Evolutionary conservation across 2,888 invertebrate species (phyloP), one percentile per base, ranked within the genome.

Genomic region (Drosophila affinis): DNA sequence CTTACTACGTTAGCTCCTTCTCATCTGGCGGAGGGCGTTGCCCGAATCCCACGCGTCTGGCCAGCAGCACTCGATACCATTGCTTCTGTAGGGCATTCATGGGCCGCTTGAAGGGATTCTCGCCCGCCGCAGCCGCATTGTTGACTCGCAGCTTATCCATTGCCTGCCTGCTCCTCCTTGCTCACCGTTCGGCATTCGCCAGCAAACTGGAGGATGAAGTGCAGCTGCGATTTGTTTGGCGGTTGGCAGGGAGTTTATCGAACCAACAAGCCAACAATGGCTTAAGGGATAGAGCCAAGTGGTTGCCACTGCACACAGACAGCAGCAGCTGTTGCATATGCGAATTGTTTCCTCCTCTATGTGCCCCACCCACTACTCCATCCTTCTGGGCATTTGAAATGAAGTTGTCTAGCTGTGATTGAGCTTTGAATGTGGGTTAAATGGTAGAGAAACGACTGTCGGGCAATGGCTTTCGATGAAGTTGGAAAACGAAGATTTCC

Each of bases 51-150:
- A 91, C 86, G 65, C 91, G 88, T 48, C 91, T 83, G 60, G 91
- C 91, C 60, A 91, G 77, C 3, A 91, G 79, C 34, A 91, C 87
- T 56, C 91, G 91, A 77, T 91, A 91, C 91, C 91, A 91, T 71
- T 91, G 91, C 82, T 91, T 91, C 78, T 91, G 91, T 59, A 91
- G 67, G 9, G 90, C 73, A 81, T 91, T 91, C 91, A 91, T 91
- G 45, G 91, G 91, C 68, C 91, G 90, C 78, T 91, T 91, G 81
- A 91, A 91, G 65, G 91, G 91, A 81, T 91, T 91, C 57, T 61
- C 62, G 29, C 70, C 62, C 51, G 27, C 18, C 44, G 24, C 55
- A 67, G 27, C 18, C 44, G 24, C 55, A 67, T 63, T 75, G 68
- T 74, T 73, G 57, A 46, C 47, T 47, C 67, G 56, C 59, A 65